phyloP scores from a whole-genome alignment of 1,140 invertebrate species.

The Drosophila neocordata region DNA sequence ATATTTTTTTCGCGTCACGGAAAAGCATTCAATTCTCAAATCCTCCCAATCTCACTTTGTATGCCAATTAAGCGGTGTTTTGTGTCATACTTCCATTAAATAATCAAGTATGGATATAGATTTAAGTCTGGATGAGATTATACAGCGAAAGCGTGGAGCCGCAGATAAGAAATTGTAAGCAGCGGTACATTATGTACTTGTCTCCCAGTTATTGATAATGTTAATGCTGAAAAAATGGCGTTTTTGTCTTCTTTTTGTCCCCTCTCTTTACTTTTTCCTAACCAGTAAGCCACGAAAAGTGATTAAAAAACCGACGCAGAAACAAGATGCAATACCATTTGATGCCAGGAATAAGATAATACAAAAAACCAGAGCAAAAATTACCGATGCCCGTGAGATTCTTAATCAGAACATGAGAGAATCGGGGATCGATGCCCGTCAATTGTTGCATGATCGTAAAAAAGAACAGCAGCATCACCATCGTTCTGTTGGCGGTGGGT shows the following conservation, averaged over 20 bases:
- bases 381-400: constrained; percentile 88
- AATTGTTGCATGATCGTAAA: constrained; percentile 83
- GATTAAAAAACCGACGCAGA: constrained; percentile 33
- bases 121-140: constrained; percentile 64
- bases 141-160: constrained; percentile 54
- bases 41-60: neutral
- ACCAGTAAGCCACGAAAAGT: constrained; percentile 29
- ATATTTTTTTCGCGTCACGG: neutral
- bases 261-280: neutral
- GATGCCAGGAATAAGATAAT: constrained; percentile 89
- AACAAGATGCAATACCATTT: constrained; percentile 38
- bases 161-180: constrained; percentile 66
- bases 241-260: neutral
- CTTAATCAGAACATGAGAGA: constrained; percentile 87
- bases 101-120: constrained; percentile 49
- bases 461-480: constrained; percentile 32
- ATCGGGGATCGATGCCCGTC: constrained; percentile 85
- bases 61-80: neutral
- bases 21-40: neutral
- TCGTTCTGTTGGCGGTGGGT: neutral
- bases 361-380: constrained; percentile 86
- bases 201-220: neutral
- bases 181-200: neutral
- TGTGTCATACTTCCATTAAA: neutral
- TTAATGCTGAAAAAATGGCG: constrained; percentile 56